These are phyloP conservation scores for Helicolenus hilgendorfi DNA, from an alignment of 2,797 vertebrate genomes.

Conservation along the genomic window DNA sequence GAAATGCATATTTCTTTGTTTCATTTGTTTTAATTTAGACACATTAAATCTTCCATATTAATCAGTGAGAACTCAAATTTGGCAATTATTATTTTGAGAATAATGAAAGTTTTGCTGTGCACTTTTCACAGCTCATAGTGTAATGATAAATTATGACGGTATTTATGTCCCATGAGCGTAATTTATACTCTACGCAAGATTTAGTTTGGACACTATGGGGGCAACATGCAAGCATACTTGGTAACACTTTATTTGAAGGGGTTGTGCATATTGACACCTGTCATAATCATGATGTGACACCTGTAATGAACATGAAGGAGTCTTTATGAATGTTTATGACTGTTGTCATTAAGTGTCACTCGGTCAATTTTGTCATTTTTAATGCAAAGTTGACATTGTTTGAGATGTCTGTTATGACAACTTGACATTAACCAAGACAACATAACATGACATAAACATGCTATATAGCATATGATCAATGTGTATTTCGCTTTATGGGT, in stretches of 20 bases:
- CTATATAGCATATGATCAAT: not conserved
- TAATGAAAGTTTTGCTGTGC: constrained; percentile 18
- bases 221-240: not conserved
- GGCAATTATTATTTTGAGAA: not conserved
- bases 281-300: not conserved
- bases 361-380: not conserved
- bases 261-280: not conserved
- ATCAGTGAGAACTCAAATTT: not conserved
- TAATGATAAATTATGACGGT: not conserved
- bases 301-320: not conserved
- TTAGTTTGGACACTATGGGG: not conserved
- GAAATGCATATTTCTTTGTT: not conserved
- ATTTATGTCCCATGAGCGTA: not conserved
- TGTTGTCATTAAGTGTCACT: not conserved
- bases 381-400: not conserved
- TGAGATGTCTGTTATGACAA: not conserved
- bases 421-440: not conserved
- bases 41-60: not conserved
- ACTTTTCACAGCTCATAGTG: constrained; percentile 2
- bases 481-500: not conserved
- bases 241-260: not conserved
- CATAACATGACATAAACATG: not conserved
- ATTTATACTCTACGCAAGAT: not conserved
- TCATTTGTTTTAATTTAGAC: not conserved
- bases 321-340: not conserved